Evolutionary conservation across 2,797 vertebrate species (phyloP).

Genomic region (Clamator glandarius): DNA sequence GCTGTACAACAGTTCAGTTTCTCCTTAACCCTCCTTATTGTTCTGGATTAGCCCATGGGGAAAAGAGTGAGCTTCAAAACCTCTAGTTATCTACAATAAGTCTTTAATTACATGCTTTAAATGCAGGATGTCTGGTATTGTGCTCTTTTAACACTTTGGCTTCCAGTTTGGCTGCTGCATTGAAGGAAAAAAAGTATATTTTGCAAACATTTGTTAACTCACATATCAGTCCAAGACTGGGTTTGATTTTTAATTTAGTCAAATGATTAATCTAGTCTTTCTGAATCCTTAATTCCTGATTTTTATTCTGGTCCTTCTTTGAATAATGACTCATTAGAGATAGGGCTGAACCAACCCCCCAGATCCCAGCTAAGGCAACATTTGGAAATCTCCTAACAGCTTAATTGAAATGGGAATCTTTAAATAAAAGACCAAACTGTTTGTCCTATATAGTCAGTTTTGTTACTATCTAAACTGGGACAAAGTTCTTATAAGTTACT

Average conservation of each 20-base stretch:
- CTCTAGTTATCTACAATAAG: neutral
- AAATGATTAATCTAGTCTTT: neutral
- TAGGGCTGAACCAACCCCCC: neutral
- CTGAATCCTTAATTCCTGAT: neutral
- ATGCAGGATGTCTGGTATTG: neutral
- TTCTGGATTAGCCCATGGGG: neutral
- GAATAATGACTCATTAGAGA: neutral
- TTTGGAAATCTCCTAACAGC: neutral
- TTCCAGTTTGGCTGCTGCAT: neutral
- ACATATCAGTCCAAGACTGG: neutral
- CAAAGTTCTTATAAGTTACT: neutral
- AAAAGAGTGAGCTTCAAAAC: neutral
- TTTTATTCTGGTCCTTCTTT: neutral
- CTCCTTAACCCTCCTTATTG: neutral
- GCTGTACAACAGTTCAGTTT: neutral
- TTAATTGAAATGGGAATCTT: neutral
- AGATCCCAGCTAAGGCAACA: neutral
- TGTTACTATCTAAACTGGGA: neutral
- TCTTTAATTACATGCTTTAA: constrained; percentile 4
- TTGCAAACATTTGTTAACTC: neutral
- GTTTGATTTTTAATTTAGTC: neutral
- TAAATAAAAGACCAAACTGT: neutral
- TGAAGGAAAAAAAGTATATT: neutral
- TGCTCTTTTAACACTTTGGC: constrained; percentile 8
- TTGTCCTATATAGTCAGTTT: neutral